Evolutionary conservation across 2,797 vertebrate species (phyloP), one percentile per base, ranked within the genome.

Genomic region (Ficedula albicollis): DNA sequence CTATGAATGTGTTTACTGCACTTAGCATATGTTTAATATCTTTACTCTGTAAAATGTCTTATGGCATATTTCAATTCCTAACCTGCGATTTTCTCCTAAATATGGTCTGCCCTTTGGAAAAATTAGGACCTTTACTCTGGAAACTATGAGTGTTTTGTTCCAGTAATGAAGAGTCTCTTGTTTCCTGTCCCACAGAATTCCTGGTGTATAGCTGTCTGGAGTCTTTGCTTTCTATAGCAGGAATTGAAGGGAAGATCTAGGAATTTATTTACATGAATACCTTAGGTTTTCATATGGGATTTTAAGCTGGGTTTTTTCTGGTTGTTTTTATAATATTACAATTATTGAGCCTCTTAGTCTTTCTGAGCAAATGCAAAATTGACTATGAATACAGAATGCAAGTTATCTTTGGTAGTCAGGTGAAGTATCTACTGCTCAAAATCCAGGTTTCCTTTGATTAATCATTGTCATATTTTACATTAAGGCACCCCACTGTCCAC

Each of bases 381-480:
- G 67, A 79, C 63, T 49, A 76, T 55, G 74, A 62, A 96, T 91
- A 83, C 55, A 89, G 84, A 96, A 93, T 93, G 58, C 91, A 91
- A 95, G 96, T 84, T 97, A 93, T 96, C 96, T 87, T 85, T 72
- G 77, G 82, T 96, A 93, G 97, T 97, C 94, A 94, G 79, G 78
- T 97, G 94, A 97, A 97, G 96, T 96, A 97, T 91, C 95, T 96
- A 72, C 93, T 81, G 92, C 88, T 98, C 91, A 95, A 97, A 97
- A 97, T 97, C 75, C 92, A 95, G 63, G 93, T 97, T 98, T 97
- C 93, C 96, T 97, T 97, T 97, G 97, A 97, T 98, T 97, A 96
- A 97, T 98, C 97, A 97, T 92, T 96, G 97, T 97, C 97, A 96
- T 83, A 94, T 97, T 98, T 97, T 96, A 93, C 93, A 97, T 97